phyloP scores from a whole-genome alignment of 2,113 vertebrate species.

The Halichoeres trimaculatus region DNA sequence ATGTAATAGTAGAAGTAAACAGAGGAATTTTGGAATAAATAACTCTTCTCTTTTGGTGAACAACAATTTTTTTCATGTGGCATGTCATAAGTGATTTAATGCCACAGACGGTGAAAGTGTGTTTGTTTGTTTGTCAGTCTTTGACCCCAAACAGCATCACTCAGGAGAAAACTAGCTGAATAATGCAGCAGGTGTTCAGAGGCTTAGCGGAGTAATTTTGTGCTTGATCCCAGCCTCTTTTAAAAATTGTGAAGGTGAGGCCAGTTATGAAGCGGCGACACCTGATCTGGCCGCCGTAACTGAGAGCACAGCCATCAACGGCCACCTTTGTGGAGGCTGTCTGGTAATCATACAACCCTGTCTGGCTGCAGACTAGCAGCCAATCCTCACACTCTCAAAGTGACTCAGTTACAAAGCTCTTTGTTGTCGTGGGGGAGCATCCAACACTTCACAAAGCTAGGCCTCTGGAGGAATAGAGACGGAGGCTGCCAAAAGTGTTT shows the following conservation, averaged over 20 bases:
- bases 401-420: conserved; percentile 24
- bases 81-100: neutral
- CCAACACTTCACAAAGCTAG: neutral
- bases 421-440: conserved; percentile 19
- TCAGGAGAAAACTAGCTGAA: conserved; percentile 72
- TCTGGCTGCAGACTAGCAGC: conserved; percentile 45
- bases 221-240: conserved; percentile 66
- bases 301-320: conserved; percentile 72
- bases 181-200: conserved; percentile 66
- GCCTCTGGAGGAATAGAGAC: neutral
- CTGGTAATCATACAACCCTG: conserved; percentile 66
- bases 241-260: conserved; percentile 65
- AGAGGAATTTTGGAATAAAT: no score
- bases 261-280: conserved; percentile 82
- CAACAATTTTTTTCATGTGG: neutral
- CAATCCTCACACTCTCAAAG: conserved; percentile 43
- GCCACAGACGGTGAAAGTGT: conserved; percentile 6
- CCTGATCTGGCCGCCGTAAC: conserved; percentile 75
- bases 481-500: neutral
- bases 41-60: no score
- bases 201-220: conserved; percentile 56
- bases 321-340: conserved; percentile 65
- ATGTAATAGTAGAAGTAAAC: no score
- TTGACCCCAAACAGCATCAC: conserved; percentile 50
- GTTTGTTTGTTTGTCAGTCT: conserved; percentile 5